Evolutionary conservation across 2,113 vertebrate genomes (phyloP).

Genomic region (Brachypodius melanocephalos): DNA sequence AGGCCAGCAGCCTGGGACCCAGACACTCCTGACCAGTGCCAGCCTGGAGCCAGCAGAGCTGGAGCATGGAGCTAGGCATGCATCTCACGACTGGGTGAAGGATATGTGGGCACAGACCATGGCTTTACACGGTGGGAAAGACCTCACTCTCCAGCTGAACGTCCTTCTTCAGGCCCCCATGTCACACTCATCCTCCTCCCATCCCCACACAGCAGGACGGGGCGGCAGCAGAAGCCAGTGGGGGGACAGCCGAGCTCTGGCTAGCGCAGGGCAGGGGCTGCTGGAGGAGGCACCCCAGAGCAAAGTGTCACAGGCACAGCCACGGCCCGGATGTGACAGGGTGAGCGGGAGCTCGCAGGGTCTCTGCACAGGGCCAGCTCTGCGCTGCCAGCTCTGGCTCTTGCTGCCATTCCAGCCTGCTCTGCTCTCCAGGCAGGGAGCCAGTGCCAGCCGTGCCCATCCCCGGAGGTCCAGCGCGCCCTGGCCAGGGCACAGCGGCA

Average conservation of each 20-base stretch:
- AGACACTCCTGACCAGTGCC: fast-evolving
- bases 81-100: fast-evolving
- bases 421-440: neutral
- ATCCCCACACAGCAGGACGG: neutral
- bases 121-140: neutral
- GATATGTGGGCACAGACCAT: neutral
- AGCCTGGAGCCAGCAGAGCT: neutral
- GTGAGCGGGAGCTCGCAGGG: neutral
- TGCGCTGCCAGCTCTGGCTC: neutral
- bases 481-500: constrained; percentile 72
- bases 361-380: neutral
- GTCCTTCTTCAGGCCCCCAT: fast-evolving
- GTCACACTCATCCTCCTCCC: neutral
- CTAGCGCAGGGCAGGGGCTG: fast-evolving
- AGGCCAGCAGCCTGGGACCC: neutral
- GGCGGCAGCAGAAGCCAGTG: fast-evolving
- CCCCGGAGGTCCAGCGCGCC: constrained; percentile 66
- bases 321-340: fast-evolving
- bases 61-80: fast-evolving
- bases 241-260: fast-evolving
- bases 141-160: neutral
- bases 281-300: neutral
- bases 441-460: neutral
- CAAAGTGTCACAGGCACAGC: fast-evolving
- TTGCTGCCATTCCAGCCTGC: fast-evolving